Conservation (phyloP, 2,888 invertebrate species). For the Andrena haemorrhoa region DNA sequence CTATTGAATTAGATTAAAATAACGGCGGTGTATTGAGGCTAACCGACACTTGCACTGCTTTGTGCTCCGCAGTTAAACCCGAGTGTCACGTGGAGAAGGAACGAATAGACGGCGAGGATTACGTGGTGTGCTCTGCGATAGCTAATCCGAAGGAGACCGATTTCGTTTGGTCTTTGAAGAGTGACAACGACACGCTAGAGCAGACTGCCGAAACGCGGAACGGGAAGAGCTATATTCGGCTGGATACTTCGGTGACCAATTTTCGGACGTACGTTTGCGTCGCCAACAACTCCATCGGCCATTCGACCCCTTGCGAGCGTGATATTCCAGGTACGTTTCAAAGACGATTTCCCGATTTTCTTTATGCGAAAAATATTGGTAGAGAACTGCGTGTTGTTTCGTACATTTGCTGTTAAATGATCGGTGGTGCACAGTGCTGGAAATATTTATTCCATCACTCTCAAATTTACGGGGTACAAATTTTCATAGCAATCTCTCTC, state of each 20-base stretch:
- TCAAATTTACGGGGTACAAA: no score
- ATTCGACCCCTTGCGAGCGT: constrained; percentile 86
- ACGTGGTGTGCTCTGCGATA: constrained; percentile 92
- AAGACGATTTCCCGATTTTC: background rate
- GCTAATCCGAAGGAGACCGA: constrained; percentile 93
- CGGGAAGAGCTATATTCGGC: constrained; percentile 87
- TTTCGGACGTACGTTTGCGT: constrained; percentile 93
- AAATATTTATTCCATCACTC: no score
- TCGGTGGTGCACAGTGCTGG: no score
- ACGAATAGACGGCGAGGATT: constrained; percentile 90
- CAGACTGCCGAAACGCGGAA: constrained; percentile 87
- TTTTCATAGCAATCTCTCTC: no score
- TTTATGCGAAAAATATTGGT: background rate
- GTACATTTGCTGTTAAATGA: background rate
- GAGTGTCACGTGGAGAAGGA: constrained; percentile 92
- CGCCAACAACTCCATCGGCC: constrained; percentile 94
- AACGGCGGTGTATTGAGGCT: constrained; percentile 9
- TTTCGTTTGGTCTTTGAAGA: constrained; percentile 94
- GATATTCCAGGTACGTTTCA: constrained; percentile 85
- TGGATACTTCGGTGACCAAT: constrained; percentile 88
- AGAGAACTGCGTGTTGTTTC: background rate
- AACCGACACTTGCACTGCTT: constrained; percentile 4
- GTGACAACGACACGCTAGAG: constrained; percentile 92
- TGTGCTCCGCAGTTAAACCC: constrained; percentile 89
- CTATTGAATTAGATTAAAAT: no score